Conservation (phyloP, 2,113 vertebrate species). For the Takifugu flavidus region DNA sequence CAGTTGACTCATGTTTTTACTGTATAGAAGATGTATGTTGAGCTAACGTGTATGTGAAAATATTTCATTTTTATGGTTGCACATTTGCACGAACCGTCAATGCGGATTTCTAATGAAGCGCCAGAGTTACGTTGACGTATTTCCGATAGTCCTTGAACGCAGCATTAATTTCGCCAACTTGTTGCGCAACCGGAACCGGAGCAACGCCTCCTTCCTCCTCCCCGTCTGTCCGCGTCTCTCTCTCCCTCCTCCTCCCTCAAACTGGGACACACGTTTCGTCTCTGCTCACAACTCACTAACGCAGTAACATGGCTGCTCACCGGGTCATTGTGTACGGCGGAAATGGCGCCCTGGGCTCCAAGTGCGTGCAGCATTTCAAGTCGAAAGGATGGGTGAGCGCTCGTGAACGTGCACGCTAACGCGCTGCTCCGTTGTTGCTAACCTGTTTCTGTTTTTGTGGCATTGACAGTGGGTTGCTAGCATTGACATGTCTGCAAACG, state of each 20-base stretch:
- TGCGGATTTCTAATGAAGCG: no score
- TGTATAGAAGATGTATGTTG: no score
- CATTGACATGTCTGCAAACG: constrained; percentile 85
- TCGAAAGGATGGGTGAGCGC: constrained; percentile 83
- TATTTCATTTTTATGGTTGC: background rate
- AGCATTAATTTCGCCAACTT: constrained; percentile 35
- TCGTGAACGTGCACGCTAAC: constrained; percentile 5
- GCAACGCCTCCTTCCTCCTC: constrained; percentile 23
- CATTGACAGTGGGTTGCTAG: constrained; percentile 85
- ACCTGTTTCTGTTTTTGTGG: background rate
- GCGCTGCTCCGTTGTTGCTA: background rate
- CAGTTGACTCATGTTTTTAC: no score
- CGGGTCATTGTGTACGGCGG: constrained; percentile 88
- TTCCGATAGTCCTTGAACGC: constrained; percentile 36
- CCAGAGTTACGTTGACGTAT: background rate
- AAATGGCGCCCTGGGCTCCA: constrained; percentile 83
- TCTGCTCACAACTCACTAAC: background rate
- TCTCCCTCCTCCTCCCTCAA: background rate
- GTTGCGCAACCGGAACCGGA: constrained; percentile 19
- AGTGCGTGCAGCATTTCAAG: constrained; percentile 82
- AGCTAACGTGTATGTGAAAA: background rate
- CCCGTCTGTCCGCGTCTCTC: background rate
- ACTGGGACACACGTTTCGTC: background rate
- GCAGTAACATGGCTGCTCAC: constrained; percentile 58
- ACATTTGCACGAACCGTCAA: no score